A percentile compares a stretch with the other conserved stretches of the same genome.
phyloP scores from a whole-genome alignment of 2,113 vertebrate species.

The Pachypanchax playfairii region DNA sequence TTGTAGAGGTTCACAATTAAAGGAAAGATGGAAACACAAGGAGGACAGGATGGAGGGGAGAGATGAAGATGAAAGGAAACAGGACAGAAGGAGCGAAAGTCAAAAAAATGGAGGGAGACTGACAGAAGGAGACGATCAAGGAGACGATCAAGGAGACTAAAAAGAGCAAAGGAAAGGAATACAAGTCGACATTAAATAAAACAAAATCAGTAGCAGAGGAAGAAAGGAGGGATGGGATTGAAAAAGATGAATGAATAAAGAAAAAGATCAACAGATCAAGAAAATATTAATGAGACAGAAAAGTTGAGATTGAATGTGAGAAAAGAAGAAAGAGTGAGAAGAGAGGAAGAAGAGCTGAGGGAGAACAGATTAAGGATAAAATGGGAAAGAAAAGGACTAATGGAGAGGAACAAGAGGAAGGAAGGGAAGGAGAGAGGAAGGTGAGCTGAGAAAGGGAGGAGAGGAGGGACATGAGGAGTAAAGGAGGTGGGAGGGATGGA shows the following conservation, averaged over 20 bases:
- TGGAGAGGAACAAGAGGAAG: conserved; percentile 10
- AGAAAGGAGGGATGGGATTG: neutral
- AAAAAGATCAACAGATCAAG: no score
- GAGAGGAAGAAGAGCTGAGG: neutral
- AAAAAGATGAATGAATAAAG: neutral
- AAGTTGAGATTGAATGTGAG: neutral
- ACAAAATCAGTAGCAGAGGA: neutral
- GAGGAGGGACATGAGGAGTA: conserved; percentile 28
- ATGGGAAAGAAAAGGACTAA: neutral
- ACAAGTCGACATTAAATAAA: no score
- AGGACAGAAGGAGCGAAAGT: neutral
- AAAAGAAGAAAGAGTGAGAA: neutral
- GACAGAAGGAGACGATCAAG: neutral
- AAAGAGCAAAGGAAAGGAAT: no score
- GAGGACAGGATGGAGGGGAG: conserved; percentile 1
- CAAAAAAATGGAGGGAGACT: conserved; percentile 6
- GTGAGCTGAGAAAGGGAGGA: conserved; percentile 12
- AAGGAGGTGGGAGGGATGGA: conserved; percentile 67
- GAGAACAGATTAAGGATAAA: neutral
- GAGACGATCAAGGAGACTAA: no score
- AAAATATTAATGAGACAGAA: no score
- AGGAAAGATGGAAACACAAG: neutral
- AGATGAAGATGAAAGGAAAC: neutral
- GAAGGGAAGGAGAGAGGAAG: conserved; percentile 2
- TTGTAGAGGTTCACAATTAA: conserved; percentile 1